Evolutionary conservation across 2,888 invertebrate genomes (phyloP).

Genomic region (Parnassius apollo): DNA sequence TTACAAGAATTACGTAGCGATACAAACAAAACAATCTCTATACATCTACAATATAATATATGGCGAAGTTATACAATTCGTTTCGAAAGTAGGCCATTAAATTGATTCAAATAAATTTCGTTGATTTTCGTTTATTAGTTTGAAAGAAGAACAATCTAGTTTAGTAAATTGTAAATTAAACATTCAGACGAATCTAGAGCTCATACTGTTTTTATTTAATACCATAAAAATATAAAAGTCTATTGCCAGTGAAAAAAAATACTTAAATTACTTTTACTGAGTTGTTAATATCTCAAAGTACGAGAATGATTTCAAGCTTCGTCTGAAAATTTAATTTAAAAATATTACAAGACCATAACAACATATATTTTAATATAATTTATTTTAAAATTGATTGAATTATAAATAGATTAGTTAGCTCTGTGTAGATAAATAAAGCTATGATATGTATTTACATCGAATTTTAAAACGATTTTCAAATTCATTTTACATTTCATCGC

Average conservation of each 20-base stretch:
- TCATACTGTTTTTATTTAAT: conserved; percentile 14
- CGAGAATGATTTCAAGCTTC: conserved; percentile 44
- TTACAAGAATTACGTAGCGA: conserved; percentile 47
- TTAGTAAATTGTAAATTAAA: conserved; percentile 24
- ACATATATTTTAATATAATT: conserved; percentile 24
- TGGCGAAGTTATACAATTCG: conserved; percentile 42
- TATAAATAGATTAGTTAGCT: conserved; percentile 44
- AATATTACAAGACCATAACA: conserved; percentile 31
- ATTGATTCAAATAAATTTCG: conserved; percentile 34
- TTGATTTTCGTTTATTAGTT: conserved; percentile 32
- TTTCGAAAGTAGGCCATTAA: conserved; percentile 53
- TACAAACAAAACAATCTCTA: conserved; percentile 37
- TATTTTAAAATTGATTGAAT: conserved; percentile 35
- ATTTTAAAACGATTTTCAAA: conserved; percentile 42
- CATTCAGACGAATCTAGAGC: conserved; percentile 23
- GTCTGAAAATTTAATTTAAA: conserved; percentile 41
- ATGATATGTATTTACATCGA: conserved; percentile 59
- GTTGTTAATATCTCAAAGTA: conserved; percentile 23
- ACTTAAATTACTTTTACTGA: conserved; percentile 17
- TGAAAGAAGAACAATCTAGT: conserved; percentile 19
- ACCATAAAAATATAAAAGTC: neutral
- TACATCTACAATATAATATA: conserved; percentile 36
- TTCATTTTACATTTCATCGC: conserved; percentile 31
- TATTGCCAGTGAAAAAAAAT: conserved; percentile 2
- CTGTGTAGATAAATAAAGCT: conserved; percentile 32